phyloP scores from a whole-genome alignment of 2,797 vertebrate species.

The Acanthurus tractus region DNA sequence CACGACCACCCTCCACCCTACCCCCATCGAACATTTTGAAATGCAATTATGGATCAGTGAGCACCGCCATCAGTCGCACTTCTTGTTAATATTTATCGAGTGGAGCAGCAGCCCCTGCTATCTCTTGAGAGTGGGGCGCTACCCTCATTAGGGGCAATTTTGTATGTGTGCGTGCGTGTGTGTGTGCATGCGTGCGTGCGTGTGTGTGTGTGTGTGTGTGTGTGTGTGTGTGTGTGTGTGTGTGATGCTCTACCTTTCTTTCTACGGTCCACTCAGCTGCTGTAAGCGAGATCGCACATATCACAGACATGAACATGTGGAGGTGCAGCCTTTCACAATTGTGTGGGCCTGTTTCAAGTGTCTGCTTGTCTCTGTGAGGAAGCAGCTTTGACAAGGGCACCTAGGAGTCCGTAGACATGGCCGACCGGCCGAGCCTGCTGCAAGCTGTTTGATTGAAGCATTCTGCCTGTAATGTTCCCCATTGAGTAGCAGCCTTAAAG shows the following conservation, averaged over 20 bases:
- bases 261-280: conserved; percentile 74
- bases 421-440: conserved; percentile 62
- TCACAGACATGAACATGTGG: conserved; percentile 80
- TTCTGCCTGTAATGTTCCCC: conserved; percentile 72
- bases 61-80: conserved; percentile 85
- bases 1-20: conserved; percentile 40
- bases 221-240: conserved; percentile 13
- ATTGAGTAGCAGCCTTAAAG: conserved; percentile 71
- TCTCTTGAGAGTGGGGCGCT: conserved; percentile 79
- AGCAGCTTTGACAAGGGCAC: conserved; percentile 78
- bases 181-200: conserved; percentile 10
- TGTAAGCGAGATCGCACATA: conserved; percentile 76
- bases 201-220: conserved; percentile 5
- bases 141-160: conserved; percentile 82
- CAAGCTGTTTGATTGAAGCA: conserved; percentile 77
- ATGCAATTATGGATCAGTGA: conserved; percentile 89
- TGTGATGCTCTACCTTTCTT: conserved; percentile 55
- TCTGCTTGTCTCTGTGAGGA: conserved; percentile 70
- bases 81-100: conserved; percentile 90
- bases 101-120: conserved; percentile 81
- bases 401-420: conserved; percentile 67
- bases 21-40: conserved; percentile 83
- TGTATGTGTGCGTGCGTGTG: conserved; percentile 39
- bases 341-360: conserved; percentile 67
- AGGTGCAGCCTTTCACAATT: conserved; percentile 66